Base-by-base conservation (phyloP, 2,888 invertebrate genomes). In the Oscheius myriophilus region DNA sequence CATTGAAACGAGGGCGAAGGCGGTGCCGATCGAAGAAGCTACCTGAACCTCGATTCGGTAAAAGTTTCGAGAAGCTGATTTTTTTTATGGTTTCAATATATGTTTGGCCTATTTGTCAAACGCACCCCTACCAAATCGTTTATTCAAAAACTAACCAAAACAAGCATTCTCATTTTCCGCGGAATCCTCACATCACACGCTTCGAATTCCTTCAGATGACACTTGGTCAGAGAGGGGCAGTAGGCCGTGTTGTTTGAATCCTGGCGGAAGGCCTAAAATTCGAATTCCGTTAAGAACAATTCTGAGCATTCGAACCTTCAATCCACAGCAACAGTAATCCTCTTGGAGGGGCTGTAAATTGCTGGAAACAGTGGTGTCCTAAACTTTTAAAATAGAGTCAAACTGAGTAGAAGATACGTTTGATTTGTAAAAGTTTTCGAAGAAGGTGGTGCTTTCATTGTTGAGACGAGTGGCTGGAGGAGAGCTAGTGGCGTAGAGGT, bases 291-390 rank as follows among this genome's bases (percentile, higher is more conserved):
- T n/a, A n/a, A n/a, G n/a, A n/a, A n/a, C n/a, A n/a, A n/a, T n/a
- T n/a, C n/a, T n/a, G n/a, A n/a, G n/a, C n/a, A n/a, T n/a, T 42
- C 46, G 59, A 23, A 23, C 46, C 11, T 16, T 25, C 59, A 59
- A 23, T n/a, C 61, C 61, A 33, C 61, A 61, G 33, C 61, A 61
- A 49, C 61, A 61, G 61, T 46, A 33, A 16, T 61, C 61, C 33
- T 61, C 49, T 12, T 61, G 61, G 49, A 61, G 7, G 12, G 2
- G 6, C 1, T 12, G 16, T 21, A 61, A n/a, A 4, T 61, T 39
- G 18, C n/a, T 39, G 12, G 61, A 49, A 11, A 61, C 23, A n/a
- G n/a, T n/a, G 49, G 18, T 0, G 49, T 11, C 49, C 18, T 49
- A 6, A 33, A 33, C 3, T 6, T 33, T n/a, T n/a, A n/a, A 33